phyloP scores from a whole-genome alignment of 2,888 invertebrate genomes.

The Lasioglossum vierecki region DNA sequence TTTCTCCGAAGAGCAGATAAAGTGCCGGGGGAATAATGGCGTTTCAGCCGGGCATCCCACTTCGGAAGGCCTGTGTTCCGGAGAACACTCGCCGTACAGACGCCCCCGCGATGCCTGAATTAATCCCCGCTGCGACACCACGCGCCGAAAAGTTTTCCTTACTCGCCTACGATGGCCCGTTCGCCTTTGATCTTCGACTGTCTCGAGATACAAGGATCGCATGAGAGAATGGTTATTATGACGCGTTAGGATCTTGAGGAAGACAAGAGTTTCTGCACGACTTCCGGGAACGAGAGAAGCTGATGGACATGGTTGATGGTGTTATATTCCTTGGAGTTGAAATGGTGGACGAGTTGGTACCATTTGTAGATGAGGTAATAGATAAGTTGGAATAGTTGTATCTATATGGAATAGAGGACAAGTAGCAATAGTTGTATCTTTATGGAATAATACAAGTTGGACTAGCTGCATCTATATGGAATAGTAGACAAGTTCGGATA shows the following conservation, averaged over 20 bases:
- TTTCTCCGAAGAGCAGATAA: slow-evolving; percentile 69
- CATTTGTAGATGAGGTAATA: neutral
- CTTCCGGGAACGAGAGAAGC: neutral
- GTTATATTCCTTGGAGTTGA: neutral
- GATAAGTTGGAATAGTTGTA: no score
- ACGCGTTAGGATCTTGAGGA: neutral
- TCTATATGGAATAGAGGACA: no score
- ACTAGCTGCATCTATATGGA: accelerated
- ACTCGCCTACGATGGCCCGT: neutral
- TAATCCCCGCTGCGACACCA: slow-evolving; percentile 53
- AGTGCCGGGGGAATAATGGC: slow-evolving; percentile 72
- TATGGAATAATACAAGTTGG: no score
- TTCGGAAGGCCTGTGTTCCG: neutral
- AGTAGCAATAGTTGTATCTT: no score
- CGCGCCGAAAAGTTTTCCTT: slow-evolving; percentile 37
- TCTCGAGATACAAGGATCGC: neutral
- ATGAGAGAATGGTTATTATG: neutral
- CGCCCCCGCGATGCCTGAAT: slow-evolving; percentile 36
- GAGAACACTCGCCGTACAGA: neutral
- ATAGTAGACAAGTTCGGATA: no score
- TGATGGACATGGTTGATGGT: neutral
- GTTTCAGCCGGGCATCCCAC: slow-evolving; percentile 34
- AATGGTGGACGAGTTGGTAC: neutral
- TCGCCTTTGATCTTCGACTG: slow-evolving; percentile 18
- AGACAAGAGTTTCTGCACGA: neutral